Conservation (phyloP, 2,888 invertebrate species). For the Acanthosepion pharaonis region DNA sequence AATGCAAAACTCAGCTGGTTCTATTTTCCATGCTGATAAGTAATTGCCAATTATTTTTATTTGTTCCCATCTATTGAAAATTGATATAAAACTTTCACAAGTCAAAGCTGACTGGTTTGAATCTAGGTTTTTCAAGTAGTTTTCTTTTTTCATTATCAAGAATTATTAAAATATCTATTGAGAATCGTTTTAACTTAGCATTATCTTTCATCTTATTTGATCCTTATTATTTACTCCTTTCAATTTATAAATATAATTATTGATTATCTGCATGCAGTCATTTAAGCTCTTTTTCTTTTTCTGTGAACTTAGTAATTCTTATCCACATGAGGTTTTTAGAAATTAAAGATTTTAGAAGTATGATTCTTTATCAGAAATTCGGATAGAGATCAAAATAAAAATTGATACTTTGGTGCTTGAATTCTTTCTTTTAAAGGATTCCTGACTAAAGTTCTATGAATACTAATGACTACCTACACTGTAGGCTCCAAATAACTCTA, state of each 20-base stretch:
- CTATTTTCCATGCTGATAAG: no score
- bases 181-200: background rate
- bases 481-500: background rate
- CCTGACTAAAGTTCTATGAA: slow-evolving; percentile 33
- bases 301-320: background rate
- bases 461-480: background rate
- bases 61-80: no score
- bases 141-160: background rate
- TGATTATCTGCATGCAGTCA: background rate
- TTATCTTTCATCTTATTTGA: background rate
- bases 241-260: background rate
- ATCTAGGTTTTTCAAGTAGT: no score
- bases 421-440: background rate
- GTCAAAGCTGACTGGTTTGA: no score
- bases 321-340: background rate
- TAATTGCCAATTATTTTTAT: no score
- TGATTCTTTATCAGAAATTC: background rate
- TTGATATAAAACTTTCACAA: no score
- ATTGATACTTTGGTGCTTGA: background rate
- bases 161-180: background rate
- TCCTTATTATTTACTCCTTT: background rate
- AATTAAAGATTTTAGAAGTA: background rate
- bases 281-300: background rate
- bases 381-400: no score
- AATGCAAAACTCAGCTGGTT: no score